Base-by-base conservation (phyloP, 2,888 invertebrate genomes). In the Epinotia demarniana region DNA sequence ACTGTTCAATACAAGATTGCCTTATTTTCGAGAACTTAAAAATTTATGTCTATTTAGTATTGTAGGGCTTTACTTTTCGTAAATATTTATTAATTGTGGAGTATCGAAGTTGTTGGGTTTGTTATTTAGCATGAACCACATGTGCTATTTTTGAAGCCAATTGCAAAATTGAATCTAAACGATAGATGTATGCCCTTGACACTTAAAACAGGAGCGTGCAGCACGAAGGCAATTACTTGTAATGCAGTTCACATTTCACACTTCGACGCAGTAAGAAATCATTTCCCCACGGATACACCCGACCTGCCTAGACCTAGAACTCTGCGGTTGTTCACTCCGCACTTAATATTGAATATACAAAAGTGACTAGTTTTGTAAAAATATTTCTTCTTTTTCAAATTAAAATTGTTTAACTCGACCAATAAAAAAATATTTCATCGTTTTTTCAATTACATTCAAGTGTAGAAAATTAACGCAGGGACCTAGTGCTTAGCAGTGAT, bases 191-290 rank as follows among this genome's bases (percentile, higher is more conserved):
- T 78, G 78, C 77, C 79, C 80, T 78, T 80, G 78, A 78, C 67
- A 69, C 72, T 71, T 75, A 33, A 53, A 61, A 70, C 57, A 23
- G 72, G 75, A 78, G 77, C 85, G 84, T 86, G 86, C 80, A 81
- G 86, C 90, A 89, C 87, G 89, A 88, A 88, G 82, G 84, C 87
- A 89, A 89, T 90, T 87, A 86, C 85, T 79, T 77, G 77, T 81
- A 81, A 83, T 81, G 81, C 80, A 81, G 82, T 80, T 84, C 81
- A 83, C 85, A 84, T 85, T 87, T 87, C 84, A 86, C 86, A 87
- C 86, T 83, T 81, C 78, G 80, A 77, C 71, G 81, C 80, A 81
- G 81, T 80, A 81, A 78, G 80, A 81, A 81, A 80, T 81, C 78
- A 71, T 71, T 71, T 64, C 55, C 70, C 53, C 18, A 43, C 60